Evolutionary conservation across 1,140 invertebrate genomes (phyloP), one percentile per base, ranked within the genome.

Genomic region (Plutomurus gul): DNA sequence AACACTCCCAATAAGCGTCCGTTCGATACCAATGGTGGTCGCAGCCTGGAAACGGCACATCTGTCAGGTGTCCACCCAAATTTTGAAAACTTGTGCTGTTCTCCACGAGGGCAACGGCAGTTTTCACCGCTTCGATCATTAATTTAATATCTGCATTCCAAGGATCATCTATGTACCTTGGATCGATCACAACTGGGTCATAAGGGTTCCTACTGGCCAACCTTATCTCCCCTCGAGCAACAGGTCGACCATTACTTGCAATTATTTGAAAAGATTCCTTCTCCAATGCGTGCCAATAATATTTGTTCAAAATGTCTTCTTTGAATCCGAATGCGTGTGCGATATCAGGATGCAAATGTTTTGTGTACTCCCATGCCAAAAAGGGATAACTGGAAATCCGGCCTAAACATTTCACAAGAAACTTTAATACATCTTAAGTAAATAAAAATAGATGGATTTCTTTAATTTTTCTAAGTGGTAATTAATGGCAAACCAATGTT

Each of bases 11-110:
- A 72, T 82, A 85, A 0, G 49, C 65, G 70, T 78, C 76, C 4
- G 56, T 46, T 22, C 75, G 20, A 25, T 81, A 51, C 11, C 51
- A 65, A 37, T 84, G 79, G 7, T 84, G 82, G 13, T 85, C 84
- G 65, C 86, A 87, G 0, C 84, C 86, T 1, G 86, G 85, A 7
- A 86, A 49, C 25, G 18, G 39, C 3, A 25, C 51, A 47, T 75
- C 56, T 7, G 78, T 79, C 4, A 79, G 46, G 11, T 56, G 20
- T 4, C 49, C 78, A 6, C 56, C 73, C 1, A 79, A 39, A 37
- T 75, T 76, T 20, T 43, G 36, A 25, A 79, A 79, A 27, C 49
- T 56, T 4, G 49, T 76, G n/a, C 72, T 56, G 33, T 75, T 76
- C 37, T 79, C 78, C 3, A 74, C 73, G 2, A 79, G 30, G 6